phyloP scores from a whole-genome alignment of 2,113 vertebrate species.

The Heliornis fulica region DNA sequence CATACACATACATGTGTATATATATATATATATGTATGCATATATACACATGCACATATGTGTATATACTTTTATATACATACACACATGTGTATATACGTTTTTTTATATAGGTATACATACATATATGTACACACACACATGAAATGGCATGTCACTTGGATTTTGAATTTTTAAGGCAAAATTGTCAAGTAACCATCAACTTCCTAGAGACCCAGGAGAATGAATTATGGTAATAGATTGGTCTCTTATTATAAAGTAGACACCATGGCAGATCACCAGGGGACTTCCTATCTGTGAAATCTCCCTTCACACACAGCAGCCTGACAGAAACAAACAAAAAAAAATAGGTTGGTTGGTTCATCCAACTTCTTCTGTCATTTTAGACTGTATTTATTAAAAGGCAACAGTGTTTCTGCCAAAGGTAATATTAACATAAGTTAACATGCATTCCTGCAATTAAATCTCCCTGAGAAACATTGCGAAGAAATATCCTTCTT shows the following conservation, averaged over 20 bases:
- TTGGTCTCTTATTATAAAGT: background rate
- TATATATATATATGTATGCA: too few relatives aligned
- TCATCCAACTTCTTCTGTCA: background rate
- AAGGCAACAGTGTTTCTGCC: conserved; percentile 8
- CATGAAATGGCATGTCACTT: background rate
- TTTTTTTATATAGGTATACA: too few relatives aligned
- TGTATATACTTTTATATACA: too few relatives aligned
- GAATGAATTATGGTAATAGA: background rate
- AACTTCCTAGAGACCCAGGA: background rate
- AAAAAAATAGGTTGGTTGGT: background rate
- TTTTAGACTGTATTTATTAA: conserved; percentile 21
- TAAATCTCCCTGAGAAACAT: conserved; percentile 27
- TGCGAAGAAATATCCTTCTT: background rate
- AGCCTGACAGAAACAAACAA: background rate
- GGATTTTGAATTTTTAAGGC: background rate
- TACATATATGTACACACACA: too few relatives aligned
- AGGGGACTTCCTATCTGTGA: background rate
- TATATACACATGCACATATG: too few relatives aligned
- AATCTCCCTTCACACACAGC: background rate
- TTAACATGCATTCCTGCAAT: conserved; percentile 8
- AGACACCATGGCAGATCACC: background rate
- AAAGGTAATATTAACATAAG: conserved; percentile 38
- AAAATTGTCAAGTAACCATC: background rate
- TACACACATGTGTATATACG: too few relatives aligned
- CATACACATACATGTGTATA: too few relatives aligned